Base-by-base conservation (phyloP, 2,797 vertebrate genomes). In the Helostoma temminkii region DNA sequence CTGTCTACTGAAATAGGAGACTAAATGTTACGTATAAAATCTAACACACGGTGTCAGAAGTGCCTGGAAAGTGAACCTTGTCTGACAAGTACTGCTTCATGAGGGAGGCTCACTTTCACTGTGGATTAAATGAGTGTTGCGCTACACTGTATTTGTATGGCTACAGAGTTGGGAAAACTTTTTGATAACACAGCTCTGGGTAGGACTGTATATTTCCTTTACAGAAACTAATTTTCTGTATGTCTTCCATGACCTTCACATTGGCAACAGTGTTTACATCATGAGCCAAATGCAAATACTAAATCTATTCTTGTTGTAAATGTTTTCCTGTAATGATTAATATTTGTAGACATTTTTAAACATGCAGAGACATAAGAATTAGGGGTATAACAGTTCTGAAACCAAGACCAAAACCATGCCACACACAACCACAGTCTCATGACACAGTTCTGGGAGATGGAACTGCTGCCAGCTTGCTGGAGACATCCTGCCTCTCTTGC, bases 171-270 rank as follows among this genome's bases (percentile, higher is more conserved):
- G 12, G 26, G 45, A n/a, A 28, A 55, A 46, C 11, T 24, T 3
- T 56, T 48, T 24, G 15, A 43, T 16, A 28, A 48, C 15, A 55
- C 34, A 21, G 16, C 3, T 37, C 45, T 43, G 16, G 16, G 36
- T 50, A 11, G 24, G 37, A 15, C 9, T 30, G 0, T 63, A 56
- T 57, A 39, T 18, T 5, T 39, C 21, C 16, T 26, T 3, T 32
- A 19, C 26, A 21, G 9, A 58, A 43, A 34, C 12, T 9, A 3
- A 10, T 25, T 41, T 24, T 30, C 9, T 32, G 28, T 19, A 46
- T 9, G 32, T 60, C 56, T 61, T 74, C 63, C 42, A 28, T 47
- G 14, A 42, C 21, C 28, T 65, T 57, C n/a, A 58, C 19, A 46
- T 21, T 24, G 14, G 25, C 19, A 19, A 9, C 7, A 41, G 1